A percentile compares a stretch with the other conserved stretches of the same genome.
phyloP scores from a whole-genome alignment of 2,888 invertebrate genomes.

The Microdon myrmicae region DNA sequence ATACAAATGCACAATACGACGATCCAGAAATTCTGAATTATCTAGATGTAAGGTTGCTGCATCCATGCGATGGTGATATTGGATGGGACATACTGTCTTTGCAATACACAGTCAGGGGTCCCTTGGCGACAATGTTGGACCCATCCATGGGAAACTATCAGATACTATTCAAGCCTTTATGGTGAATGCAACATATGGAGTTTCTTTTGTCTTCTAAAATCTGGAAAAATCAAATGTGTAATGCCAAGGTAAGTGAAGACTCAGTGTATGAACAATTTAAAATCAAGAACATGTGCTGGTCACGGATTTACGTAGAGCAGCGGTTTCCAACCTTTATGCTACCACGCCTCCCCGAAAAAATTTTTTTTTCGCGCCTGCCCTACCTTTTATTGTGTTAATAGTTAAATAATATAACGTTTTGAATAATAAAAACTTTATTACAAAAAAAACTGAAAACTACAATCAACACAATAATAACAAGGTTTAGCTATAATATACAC shows the following conservation, averaged over 20 bases:
- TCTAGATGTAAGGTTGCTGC: slow-evolving; percentile 81
- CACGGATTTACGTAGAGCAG: too few relatives aligned
- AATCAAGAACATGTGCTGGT: too few relatives aligned
- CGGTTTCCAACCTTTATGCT: too few relatives aligned
- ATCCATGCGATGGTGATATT: slow-evolving; percentile 62
- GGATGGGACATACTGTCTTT: slow-evolving; percentile 66
- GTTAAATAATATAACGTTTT: too few relatives aligned
- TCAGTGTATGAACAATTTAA: too few relatives aligned
- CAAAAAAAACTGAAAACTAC: too few relatives aligned
- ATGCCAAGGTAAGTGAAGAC: slow-evolving; percentile 64
- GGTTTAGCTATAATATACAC: too few relatives aligned
- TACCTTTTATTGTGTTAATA: too few relatives aligned
- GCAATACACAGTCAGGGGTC: slow-evolving; percentile 65
- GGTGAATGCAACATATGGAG: slow-evolving; percentile 67
- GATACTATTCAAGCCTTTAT: slow-evolving; percentile 64
- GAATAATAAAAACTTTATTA: too few relatives aligned
- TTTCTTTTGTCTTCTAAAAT: slow-evolving; percentile 65
- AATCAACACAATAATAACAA: too few relatives aligned
- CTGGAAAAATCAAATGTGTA: slow-evolving; percentile 66
- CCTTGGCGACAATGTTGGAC: slow-evolving; percentile 66
- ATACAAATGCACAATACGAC: slow-evolving; percentile 94
- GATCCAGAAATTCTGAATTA: slow-evolving; percentile 89
- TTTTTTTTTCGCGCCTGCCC: too few relatives aligned
- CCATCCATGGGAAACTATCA: slow-evolving; percentile 65
- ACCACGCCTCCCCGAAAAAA: too few relatives aligned